These are phyloP conservation scores for Cyanoramphus novaezelandiae DNA, from an alignment of 2,113 vertebrate species.

Conservation along the genomic window DNA sequence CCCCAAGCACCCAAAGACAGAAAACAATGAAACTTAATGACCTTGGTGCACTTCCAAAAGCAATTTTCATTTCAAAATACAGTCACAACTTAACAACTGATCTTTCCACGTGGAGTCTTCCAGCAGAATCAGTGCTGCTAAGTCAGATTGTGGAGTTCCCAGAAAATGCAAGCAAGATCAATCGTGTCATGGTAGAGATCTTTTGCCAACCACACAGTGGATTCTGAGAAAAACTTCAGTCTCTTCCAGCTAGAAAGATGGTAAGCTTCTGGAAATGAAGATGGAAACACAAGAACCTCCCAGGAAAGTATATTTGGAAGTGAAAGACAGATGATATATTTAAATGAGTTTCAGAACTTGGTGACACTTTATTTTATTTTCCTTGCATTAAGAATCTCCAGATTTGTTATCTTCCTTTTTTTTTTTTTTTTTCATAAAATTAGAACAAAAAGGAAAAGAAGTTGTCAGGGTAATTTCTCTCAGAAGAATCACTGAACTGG, in stretches of 20 bases:
- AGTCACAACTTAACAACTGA: not conserved
- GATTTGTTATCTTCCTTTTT: not conserved
- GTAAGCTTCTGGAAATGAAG: not conserved
- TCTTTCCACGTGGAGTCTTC: not conserved
- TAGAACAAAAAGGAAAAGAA: conserved; percentile 21
- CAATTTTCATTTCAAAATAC: not conserved
- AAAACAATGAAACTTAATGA: not conserved
- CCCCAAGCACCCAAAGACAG: not conserved
- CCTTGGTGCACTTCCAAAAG: not conserved
- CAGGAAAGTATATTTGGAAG: not conserved
- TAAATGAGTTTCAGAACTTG: conserved; percentile 13
- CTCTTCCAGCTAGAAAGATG: not conserved
- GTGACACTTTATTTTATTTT: not conserved
- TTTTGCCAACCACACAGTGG: not conserved
- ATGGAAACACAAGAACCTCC: not conserved
- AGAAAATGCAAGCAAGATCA: not conserved
- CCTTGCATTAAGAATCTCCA: not conserved
- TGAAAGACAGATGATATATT: not conserved
- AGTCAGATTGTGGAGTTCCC: not conserved
- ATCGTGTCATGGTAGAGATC: not conserved
- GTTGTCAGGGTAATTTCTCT: conserved; percentile 11
- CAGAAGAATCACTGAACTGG: conserved; percentile 16
- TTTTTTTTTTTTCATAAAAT: not conserved
- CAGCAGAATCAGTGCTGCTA: not conserved
- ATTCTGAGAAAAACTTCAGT: not conserved